Percentiles rank a stretch among this genome's conserved stretches.
phyloP scores from a whole-genome alignment of 2,888 invertebrate species.

The Ligdia adustata region DNA sequence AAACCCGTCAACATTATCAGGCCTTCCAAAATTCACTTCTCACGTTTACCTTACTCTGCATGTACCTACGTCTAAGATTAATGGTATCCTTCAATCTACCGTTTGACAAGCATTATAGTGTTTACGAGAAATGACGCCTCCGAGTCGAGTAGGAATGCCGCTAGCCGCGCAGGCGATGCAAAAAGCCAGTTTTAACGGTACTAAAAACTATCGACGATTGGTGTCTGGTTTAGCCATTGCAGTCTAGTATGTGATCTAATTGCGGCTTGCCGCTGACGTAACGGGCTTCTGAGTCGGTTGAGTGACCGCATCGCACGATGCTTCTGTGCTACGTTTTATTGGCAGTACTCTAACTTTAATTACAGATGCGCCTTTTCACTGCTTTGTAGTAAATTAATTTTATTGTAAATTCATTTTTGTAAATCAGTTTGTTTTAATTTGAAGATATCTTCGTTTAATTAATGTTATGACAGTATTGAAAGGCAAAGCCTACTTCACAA shows the following conservation, averaged over 20 bases:
- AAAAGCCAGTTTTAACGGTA: constrained; percentile 74
- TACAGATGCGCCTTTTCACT: not conserved
- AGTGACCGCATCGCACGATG: constrained; percentile 75
- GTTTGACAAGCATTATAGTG: constrained; percentile 30
- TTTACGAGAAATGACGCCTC: constrained; percentile 47
- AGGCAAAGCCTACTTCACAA: no score
- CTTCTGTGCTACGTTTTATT: constrained; percentile 37
- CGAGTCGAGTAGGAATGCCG: constrained; percentile 53
- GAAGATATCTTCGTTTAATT: no score
- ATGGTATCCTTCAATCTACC: constrained; percentile 20
- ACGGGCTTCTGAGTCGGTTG: constrained; percentile 73
- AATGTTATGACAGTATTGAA: no score
- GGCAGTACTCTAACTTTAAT: constrained; percentile 13
- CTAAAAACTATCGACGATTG: constrained; percentile 63
- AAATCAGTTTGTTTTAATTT: no score
- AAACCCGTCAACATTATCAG: not conserved
- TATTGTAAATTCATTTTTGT: no score
- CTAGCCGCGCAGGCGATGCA: constrained; percentile 47
- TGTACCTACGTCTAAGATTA: constrained; percentile 10
- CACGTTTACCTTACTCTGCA: no score
- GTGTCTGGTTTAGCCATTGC: constrained; percentile 71
- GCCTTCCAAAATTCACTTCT: no score
- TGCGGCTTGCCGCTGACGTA: constrained; percentile 77
- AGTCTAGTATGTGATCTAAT: constrained; percentile 78
- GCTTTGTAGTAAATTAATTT: no score